Conservation (phyloP, 2,113 vertebrate species). For the Phrynosoma blainvillii region DNA sequence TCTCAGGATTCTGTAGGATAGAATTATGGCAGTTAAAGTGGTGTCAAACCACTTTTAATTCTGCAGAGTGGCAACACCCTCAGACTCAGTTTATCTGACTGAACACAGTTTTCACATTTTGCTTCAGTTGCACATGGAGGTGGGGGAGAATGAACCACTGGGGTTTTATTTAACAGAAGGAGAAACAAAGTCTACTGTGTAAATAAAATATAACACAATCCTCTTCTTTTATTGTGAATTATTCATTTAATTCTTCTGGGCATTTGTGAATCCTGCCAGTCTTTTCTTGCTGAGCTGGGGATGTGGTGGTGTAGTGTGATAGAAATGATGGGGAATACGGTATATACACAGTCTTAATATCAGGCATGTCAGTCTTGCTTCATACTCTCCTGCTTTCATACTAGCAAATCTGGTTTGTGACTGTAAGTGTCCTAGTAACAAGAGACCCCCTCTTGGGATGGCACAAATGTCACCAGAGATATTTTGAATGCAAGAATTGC, state of each 20-base stretch:
- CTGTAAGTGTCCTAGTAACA: neutral
- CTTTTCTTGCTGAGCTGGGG: neutral
- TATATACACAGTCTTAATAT: neutral
- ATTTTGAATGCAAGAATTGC: neutral
- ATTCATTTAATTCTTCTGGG: neutral
- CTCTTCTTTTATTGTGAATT: neutral
- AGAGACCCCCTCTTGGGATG: neutral
- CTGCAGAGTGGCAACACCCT: no score
- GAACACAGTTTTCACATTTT: neutral
- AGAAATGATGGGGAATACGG: neutral
- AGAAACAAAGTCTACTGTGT: neutral
- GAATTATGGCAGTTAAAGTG: no score
- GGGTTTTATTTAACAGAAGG: constrained; percentile 4
- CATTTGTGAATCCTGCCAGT: neutral
- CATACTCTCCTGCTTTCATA: neutral
- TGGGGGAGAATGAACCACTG: neutral
- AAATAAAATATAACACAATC: neutral
- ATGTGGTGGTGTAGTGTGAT: no score
- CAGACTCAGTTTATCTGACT: neutral
- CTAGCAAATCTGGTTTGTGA: neutral
- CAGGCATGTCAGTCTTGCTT: neutral
- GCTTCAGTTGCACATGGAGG: neutral
- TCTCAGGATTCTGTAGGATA: no score
- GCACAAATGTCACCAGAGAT: constrained; percentile 8
- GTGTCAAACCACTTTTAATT: no score